Evolutionary conservation across 2,113 vertebrate species (phyloP).

Genomic region (Crotalus horridus): DNA sequence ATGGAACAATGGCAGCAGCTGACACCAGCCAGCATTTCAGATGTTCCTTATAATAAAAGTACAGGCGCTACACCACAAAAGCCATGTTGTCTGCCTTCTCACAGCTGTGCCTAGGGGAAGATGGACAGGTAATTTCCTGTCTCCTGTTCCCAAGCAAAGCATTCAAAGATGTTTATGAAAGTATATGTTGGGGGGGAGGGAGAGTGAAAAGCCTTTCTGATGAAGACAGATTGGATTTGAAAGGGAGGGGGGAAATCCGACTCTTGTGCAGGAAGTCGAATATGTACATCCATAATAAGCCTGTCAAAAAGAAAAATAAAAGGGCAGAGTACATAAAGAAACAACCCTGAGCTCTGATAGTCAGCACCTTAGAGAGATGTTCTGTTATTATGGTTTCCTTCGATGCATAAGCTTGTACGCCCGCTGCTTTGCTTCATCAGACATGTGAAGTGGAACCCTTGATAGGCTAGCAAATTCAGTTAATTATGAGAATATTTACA

Average conservation of each 20-base stretch:
- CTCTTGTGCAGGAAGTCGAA: background rate
- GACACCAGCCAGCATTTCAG: background rate
- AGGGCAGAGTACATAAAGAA: background rate
- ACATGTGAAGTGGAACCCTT: background rate
- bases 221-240: conserved; percentile 6
- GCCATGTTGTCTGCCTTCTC: background rate
- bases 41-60: background rate
- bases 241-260: background rate
- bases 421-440: background rate
- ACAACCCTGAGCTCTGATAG: background rate
- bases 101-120: background rate
- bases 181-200: background rate
- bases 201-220: background rate
- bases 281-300: background rate
- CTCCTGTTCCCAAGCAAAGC: background rate
- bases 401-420: background rate
- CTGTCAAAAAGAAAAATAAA: background rate
- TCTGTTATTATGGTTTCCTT: background rate
- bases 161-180: conserved; percentile 11
- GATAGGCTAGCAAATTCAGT: background rate
- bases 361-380: background rate
- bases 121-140: conserved; percentile 1
- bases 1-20: background rate
- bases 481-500: background rate
- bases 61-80: background rate